These are phyloP conservation scores for Meloidogyne exigua DNA, from an alignment of 1,140 invertebrate genomes.

Conservation along the genomic window DNA sequence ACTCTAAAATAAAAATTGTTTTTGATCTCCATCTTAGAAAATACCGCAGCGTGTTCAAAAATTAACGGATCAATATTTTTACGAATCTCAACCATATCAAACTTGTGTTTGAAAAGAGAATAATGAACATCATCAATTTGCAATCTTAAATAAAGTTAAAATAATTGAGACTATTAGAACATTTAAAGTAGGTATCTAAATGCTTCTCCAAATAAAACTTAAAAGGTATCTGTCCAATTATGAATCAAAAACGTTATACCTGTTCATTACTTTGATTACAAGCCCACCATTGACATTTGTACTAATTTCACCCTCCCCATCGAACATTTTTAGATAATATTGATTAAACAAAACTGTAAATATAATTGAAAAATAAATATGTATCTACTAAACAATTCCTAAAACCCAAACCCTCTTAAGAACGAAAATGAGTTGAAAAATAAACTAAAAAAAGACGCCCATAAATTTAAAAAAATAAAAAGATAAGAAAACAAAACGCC, in stretches of 20 bases:
- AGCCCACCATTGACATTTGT: not conserved
- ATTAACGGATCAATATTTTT: not conserved
- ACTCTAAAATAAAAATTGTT: not conserved
- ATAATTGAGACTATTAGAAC: too few relatives aligned
- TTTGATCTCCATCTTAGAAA: not conserved
- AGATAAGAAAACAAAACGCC: too few relatives aligned
- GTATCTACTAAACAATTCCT: too few relatives aligned
- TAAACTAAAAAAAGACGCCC: too few relatives aligned
- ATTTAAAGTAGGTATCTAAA: too few relatives aligned
- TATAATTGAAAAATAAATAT: too few relatives aligned
- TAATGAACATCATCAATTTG: not conserved
- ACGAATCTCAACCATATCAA: not conserved
- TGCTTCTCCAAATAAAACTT: too few relatives aligned
- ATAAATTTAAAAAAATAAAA: too few relatives aligned
- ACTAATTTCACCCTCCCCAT: not conserved
- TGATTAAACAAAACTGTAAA: not conserved
- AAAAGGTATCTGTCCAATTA: too few relatives aligned
- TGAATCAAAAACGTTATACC: too few relatives aligned
- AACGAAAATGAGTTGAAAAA: too few relatives aligned
- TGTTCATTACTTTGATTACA: not conserved
- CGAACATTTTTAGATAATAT: not conserved
- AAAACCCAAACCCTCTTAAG: too few relatives aligned
- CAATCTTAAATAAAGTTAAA: not conserved
- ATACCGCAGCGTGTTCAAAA: not conserved
- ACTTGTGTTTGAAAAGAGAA: not conserved